These are phyloP conservation scores for Steatornis caripensis DNA, from an alignment of 2,113 vertebrate species.

Conservation along the genomic window DNA sequence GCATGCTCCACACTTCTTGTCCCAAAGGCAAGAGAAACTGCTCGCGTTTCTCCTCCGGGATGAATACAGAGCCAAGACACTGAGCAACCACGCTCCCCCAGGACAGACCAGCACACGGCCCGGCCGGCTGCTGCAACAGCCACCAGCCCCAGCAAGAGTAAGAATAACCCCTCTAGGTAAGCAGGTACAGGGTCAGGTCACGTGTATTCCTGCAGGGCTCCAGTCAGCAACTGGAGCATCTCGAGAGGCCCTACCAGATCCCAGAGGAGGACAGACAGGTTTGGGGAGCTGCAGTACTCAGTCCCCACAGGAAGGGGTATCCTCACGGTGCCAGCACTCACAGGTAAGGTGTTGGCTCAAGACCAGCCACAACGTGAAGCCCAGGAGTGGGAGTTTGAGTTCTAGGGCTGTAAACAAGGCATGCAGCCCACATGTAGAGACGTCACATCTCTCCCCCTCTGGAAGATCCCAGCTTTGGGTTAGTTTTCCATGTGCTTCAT, in stretches of 20 bases:
- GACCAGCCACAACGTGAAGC: not conserved
- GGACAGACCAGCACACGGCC: not conserved
- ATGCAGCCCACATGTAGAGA: rapidly evolving
- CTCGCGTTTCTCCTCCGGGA: not conserved
- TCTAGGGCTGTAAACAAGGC: not conserved
- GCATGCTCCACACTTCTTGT: not conserved
- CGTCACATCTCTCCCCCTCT: not conserved
- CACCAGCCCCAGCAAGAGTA: not conserved
- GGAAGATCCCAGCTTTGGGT: not conserved
- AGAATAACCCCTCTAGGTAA: not conserved
- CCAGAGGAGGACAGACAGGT: not conserved
- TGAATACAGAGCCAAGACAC: not conserved
- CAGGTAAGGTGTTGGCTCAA: not conserved
- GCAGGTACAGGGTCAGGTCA: not conserved
- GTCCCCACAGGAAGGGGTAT: not conserved
- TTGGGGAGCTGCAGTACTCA: not conserved
- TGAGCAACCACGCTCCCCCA: not conserved
- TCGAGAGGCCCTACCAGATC: not conserved
- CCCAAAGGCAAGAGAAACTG: not conserved
- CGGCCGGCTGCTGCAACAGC: not conserved
- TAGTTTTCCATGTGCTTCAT: not conserved
- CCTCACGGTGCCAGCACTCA: not conserved
- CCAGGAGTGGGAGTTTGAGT: not conserved
- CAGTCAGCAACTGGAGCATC: not conserved
- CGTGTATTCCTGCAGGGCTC: not conserved